Conservation (phyloP, 2,797 vertebrate species). For the Sebastes iracundus region DNA sequence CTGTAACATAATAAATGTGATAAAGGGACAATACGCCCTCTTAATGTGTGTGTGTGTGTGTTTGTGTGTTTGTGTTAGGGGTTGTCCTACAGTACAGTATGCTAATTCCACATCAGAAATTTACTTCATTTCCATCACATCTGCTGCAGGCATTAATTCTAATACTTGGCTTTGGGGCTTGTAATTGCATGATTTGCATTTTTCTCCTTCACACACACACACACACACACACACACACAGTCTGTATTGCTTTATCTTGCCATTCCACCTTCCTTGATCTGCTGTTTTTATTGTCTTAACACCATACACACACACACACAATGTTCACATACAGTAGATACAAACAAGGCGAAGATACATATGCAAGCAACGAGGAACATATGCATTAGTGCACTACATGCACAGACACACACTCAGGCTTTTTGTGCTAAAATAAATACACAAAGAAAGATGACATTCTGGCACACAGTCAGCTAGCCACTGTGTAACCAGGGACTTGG, state of each 20-base stretch:
- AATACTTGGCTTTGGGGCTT: conserved; percentile 71
- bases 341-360: not conserved
- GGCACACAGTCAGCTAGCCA: conserved; percentile 29
- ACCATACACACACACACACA: not conserved
- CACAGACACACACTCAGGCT: not conserved
- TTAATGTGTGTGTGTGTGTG: not conserved
- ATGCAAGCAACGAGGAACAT: conserved; percentile 24
- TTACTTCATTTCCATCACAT: conserved; percentile 68
- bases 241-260: conserved; percentile 49
- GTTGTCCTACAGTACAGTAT: conserved; percentile 33
- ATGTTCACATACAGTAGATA: not conserved
- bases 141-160: conserved; percentile 70
- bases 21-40: not conserved
- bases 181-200: conserved; percentile 79
- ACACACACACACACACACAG: not conserved
- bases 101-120: conserved; percentile 54
- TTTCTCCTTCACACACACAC: conserved; percentile 46
- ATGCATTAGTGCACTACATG: conserved; percentile 1
- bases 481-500: conserved; percentile 41
- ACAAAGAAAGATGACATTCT: conserved; percentile 40
- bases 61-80: not conserved
- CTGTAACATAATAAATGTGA: conserved; percentile 1
- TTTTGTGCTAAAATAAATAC: conserved; percentile 21
- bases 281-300: conserved; percentile 28
- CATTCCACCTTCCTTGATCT: conserved; percentile 58